A percentile compares a stretch with the other conserved stretches of the same genome.
phyloP scores from a whole-genome alignment of 2,113 vertebrate genomes.

The Lasiurus borealis region DNA sequence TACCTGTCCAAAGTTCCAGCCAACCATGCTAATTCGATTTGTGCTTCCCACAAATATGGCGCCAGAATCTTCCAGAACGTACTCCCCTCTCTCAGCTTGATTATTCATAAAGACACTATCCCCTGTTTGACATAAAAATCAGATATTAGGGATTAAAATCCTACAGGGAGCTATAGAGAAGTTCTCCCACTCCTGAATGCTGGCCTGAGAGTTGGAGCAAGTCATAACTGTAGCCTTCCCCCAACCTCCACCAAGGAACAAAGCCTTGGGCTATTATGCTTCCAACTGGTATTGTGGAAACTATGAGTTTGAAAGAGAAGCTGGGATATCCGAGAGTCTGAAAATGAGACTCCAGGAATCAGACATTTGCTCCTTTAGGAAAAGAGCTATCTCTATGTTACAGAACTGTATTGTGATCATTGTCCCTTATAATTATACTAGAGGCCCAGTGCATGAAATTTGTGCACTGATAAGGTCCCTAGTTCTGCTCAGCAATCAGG shows the following conservation, averaged over 20 bases:
- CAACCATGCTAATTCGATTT: conserved; percentile 79
- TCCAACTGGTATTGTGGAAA: background rate
- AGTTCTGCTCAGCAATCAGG: too few relatives aligned
- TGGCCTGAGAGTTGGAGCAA: background rate
- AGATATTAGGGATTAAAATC: background rate
- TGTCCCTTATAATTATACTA: background rate
- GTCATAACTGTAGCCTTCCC: background rate
- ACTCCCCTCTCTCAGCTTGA: conserved; percentile 88
- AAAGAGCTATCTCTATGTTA: background rate
- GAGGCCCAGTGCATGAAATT: too few relatives aligned
- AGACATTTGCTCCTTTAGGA: background rate
- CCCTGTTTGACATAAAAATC: conserved; percentile 82
- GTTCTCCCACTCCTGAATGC: background rate
- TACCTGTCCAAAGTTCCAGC: conserved; percentile 94
- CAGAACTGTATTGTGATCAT: background rate
- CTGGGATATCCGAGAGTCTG: background rate
- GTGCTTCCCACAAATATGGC: conserved; percentile 88
- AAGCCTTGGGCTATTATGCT: background rate
- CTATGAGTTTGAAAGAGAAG: conserved; percentile 2
- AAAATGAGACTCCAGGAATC: background rate
- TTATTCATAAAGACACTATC: conserved; percentile 90
- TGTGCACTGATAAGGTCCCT: too few relatives aligned
- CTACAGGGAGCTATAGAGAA: background rate
- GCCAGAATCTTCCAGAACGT: conserved; percentile 92
- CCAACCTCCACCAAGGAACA: background rate